These are phyloP conservation scores for Xenopus tropicalis DNA, from an alignment of 2,113 vertebrate species.

Conservation along the genomic window DNA sequence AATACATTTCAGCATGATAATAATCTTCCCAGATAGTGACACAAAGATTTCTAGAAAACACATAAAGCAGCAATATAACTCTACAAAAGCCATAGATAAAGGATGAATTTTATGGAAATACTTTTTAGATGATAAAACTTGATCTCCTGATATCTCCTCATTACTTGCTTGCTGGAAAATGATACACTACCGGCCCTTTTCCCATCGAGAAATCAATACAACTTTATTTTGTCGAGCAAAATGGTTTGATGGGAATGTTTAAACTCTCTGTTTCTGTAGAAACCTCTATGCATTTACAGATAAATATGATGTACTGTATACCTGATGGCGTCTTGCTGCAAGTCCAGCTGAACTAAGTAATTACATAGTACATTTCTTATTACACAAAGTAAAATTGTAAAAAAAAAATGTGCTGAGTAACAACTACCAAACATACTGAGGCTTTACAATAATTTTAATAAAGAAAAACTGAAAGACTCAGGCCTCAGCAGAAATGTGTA, in stretches of 20 bases:
- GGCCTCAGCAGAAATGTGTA: too few relatives aligned
- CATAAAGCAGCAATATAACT: neutral
- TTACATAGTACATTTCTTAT: too few relatives aligned
- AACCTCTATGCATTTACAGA: conserved; percentile 8
- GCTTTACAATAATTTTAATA: too few relatives aligned
- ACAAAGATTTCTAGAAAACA: too few relatives aligned
- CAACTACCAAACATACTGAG: too few relatives aligned
- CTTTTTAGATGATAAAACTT: conserved; percentile 37
- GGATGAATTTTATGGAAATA: conserved; percentile 22
- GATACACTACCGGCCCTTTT: conserved; percentile 21
- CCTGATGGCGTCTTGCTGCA: too few relatives aligned
- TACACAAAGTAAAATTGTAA: too few relatives aligned
- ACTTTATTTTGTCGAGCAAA: conserved; percentile 38
- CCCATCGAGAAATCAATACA: conserved; percentile 41
- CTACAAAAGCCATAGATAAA: conserved; percentile 24
- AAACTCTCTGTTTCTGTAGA: conserved; percentile 38
- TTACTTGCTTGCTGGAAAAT: conserved; percentile 30
- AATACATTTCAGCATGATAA: neutral
- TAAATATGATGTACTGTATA: neutral
- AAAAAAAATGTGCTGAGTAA: too few relatives aligned
- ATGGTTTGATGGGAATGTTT: conserved; percentile 23
- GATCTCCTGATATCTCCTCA: conserved; percentile 25
- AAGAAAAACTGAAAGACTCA: too few relatives aligned
- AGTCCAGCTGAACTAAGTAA: too few relatives aligned
- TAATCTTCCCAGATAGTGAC: too few relatives aligned